phyloP scores from a whole-genome alignment of 2,113 vertebrate genomes.

The Aldabrachelys gigantea region DNA sequence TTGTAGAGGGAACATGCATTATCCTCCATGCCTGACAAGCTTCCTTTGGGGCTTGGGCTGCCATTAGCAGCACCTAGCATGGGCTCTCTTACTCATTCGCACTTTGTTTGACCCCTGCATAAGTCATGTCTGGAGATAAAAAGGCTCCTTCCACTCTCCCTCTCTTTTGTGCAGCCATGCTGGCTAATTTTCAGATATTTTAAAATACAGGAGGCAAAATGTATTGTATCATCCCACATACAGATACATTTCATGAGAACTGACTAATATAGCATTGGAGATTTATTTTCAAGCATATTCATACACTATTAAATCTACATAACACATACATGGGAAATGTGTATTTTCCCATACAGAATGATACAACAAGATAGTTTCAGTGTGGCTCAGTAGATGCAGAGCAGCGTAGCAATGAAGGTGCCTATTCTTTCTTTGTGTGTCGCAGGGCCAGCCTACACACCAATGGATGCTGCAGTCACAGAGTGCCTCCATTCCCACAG shows the following conservation, averaged over 20 bases:
- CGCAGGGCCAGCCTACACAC: background rate
- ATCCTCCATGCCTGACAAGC: background rate
- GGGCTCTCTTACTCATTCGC: background rate
- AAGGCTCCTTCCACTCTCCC: background rate
- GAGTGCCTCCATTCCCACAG: background rate
- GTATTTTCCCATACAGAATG: background rate
- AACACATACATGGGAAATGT: background rate
- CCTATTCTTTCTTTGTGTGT: background rate
- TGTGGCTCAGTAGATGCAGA: background rate
- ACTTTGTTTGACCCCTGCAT: accelerated
- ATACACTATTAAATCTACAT: background rate
- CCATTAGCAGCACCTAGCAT: background rate
- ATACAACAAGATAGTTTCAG: background rate
- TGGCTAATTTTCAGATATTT: background rate
- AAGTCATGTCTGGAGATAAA: background rate
- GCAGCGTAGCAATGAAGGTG: background rate
- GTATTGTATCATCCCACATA: background rate
- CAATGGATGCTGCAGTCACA: accelerated
- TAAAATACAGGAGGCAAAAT: background rate
- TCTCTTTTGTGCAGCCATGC: background rate
- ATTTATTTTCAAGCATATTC: background rate
- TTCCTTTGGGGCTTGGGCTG: background rate
- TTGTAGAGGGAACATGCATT: background rate
- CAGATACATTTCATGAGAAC: background rate
- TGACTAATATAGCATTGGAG: background rate